Evolutionary conservation across 1,140 invertebrate genomes (phyloP), one percentile per base, ranked within the genome.

Genomic region (Drosophila simulans): DNA sequence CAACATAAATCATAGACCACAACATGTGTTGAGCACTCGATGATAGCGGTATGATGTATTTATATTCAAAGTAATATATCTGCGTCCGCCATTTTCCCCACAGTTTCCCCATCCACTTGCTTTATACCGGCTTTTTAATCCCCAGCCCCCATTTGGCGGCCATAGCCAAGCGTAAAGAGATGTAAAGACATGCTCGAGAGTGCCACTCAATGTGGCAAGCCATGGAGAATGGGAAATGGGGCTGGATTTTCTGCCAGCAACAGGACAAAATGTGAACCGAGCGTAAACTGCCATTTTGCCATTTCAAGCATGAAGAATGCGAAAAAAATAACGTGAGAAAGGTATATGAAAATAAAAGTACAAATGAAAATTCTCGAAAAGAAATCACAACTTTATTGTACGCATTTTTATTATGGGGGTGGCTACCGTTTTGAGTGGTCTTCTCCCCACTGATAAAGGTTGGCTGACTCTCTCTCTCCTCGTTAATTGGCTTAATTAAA

Each of bases 211-310:
- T 88, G 84, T 60, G 66, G 65, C 70, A 83, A 85, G 27, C n/a
- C n/a, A 43, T n/a, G 58, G 35, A 20, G 46, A 64, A 35, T 43
- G 63, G 55, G 64, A 20, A 34, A 20, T 35, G 69, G 40, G 45
- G 43, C 17, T 51, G 46, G 20, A 12, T 42, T 39, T 63, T 42
- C 59, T 57, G 59, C 20, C 35, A 45, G 49, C 57, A 75, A 66
- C 64, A 39, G 72, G 59, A 88, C 83, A 88, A 88, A 84, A 88
- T 89, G 85, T 70, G 66, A 89, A 84, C 71, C 60, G 57, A 88
- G 84, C 84, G 85, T 89, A 89, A 88, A 89, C 77, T 77, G 80
- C 84, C 84, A 88, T 88, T 88, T 89, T 80, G 72, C 79, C 59
- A 79, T 88, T 88, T 82, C 69, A 64, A 82, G 83, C 63, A 68